These are phyloP conservation scores for Acrobasis repandana DNA, from an alignment of 2,888 invertebrate genomes.

Conservation along the genomic window DNA sequence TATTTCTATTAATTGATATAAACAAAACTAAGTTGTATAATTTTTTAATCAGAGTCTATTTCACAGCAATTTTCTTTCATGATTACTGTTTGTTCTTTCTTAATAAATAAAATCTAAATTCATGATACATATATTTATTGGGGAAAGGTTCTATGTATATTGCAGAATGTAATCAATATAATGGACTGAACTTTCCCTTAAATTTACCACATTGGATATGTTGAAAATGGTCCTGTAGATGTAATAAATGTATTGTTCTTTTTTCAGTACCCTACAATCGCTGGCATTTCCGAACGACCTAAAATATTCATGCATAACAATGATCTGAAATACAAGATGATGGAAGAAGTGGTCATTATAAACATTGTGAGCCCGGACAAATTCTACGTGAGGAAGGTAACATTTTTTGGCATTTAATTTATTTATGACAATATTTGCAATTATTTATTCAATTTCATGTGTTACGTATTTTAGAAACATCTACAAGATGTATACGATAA, in stretches of 20 bases:
- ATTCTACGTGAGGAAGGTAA: conserved; percentile 87
- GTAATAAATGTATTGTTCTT: conserved; percentile 15
- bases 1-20: too few species aligned
- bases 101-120: too few species aligned
- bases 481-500: conserved; percentile 60
- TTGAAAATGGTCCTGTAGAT: too few species aligned
- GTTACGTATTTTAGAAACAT: conserved; percentile 47
- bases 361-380: conserved; percentile 84
- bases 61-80: too few species aligned
- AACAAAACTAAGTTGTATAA: too few species aligned
- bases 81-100: too few species aligned
- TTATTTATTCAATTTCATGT: neutral
- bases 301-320: conserved; percentile 54
- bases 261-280: conserved; percentile 58
- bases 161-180: too few species aligned
- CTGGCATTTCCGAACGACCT: conserved; percentile 53
- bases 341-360: conserved; percentile 79
- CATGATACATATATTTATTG: too few species aligned
- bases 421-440: conserved; percentile 1
- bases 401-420: conserved; percentile 16
- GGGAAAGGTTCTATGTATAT: too few species aligned
- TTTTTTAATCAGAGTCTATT: too few species aligned
- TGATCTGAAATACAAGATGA: conserved; percentile 59
- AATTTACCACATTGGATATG: too few species aligned
- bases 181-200: too few species aligned